Base-by-base conservation (phyloP, 2,888 invertebrate species). In the Diaphora mendica region DNA sequence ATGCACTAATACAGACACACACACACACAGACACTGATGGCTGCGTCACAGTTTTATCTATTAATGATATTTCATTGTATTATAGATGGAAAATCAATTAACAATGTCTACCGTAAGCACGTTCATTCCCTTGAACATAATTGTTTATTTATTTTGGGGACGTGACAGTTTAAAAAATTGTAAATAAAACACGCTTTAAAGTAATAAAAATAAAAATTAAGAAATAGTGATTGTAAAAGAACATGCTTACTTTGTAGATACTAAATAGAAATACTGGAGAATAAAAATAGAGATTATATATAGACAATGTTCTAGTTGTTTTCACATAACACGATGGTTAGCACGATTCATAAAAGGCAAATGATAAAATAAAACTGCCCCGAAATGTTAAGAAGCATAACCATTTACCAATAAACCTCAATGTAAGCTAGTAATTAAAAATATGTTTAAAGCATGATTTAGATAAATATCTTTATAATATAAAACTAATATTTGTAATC, bases 351-450 rank as follows among this genome's bases (percentile, higher is more conserved):
- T 30, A 30, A 30, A 59, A 62, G 59, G 59, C 59, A 17, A 59
- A 26, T 26, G 59, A 26, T 23, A 67, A 30, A 44, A 67, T 30
- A 67, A 51, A 35, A 51, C 35, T 64, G 68, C 26, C 51, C 68
- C 39, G 42, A 48, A 3, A 55, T 73, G 42, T 64, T 44, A 73
- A 30, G 69, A 66, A 69, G 74, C 59, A 71, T 71, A 62, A 70
- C 39, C 70, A 70, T 70, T 68, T 59, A 69, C 55, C 71, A 68
- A 64, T 39, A 39, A 62, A 68, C 17, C 64, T 48, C 59, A 68
- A 59, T 67, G 59, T 62, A 35, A 55, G 48, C 51, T 35, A 15
- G 64, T 35, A 66, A 64, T 64, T n/a, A 70, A 26, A 71, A 51
- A 13, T 20, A 65, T 30, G 44, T 44, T 55, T n/a, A 42, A 67